These are phyloP conservation scores for Halocaridina rubra DNA, from an alignment of 2,888 invertebrate genomes.

Conservation along the genomic window DNA sequence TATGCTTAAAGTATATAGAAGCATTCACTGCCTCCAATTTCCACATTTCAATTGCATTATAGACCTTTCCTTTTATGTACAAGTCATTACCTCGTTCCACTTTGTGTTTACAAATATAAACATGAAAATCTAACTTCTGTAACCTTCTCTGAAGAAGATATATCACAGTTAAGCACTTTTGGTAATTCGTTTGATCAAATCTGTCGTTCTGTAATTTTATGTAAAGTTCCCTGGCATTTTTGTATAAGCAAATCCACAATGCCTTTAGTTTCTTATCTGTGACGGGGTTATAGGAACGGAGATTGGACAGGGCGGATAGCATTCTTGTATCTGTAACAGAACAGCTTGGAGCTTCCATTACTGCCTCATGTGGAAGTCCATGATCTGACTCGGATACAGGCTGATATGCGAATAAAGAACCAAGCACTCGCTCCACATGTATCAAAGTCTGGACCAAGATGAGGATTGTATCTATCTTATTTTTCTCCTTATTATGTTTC, in stretches of 20 bases:
- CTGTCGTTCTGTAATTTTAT: background rate
- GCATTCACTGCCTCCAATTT: constrained; percentile 7
- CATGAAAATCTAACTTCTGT: background rate
- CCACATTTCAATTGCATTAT: constrained; percentile 24
- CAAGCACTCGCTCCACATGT: constrained; percentile 7
- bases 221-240: constrained; percentile 16
- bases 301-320: background rate
- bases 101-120: background rate
- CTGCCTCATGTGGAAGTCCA: no score
- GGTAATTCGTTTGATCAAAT: background rate
- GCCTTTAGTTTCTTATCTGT: constrained; percentile 2
- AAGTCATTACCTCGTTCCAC: background rate
- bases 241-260: constrained; percentile 30
- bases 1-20: background rate
- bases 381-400: no score
- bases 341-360: background rate
- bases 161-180: constrained; percentile 9
- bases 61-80: constrained; percentile 16
- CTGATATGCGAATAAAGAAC: background rate
- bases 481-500: constrained; percentile 23
- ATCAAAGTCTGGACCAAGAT: constrained; percentile 22
- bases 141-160: constrained; percentile 24
- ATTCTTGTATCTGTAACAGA: background rate
- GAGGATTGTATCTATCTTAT: constrained; percentile 24
- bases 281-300: background rate